These are phyloP conservation scores for Coregonus suidteri DNA, from an alignment of 2,797 vertebrate genomes.

Conservation along the genomic window DNA sequence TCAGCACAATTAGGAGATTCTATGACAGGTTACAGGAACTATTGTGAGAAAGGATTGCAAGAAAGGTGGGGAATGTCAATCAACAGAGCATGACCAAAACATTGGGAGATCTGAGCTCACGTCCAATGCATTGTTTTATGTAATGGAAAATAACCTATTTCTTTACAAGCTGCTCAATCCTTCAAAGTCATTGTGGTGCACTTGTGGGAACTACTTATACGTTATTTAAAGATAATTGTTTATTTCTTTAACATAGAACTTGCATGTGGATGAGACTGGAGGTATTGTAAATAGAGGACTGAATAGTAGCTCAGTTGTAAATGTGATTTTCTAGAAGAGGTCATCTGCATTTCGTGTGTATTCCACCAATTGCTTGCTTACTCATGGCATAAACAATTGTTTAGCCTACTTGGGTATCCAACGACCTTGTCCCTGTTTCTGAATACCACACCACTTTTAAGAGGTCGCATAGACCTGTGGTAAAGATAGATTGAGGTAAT, in stretches of 20 bases:
- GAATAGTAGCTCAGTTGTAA: not conserved
- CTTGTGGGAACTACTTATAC: not conserved
- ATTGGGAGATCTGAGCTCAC: not conserved
- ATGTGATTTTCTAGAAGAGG: not conserved
- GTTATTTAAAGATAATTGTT: not conserved
- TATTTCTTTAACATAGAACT: not conserved
- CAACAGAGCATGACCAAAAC: not conserved
- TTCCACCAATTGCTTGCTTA: not conserved
- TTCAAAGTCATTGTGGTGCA: not conserved
- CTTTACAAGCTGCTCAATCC: constrained; percentile 9
- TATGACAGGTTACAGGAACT: not conserved
- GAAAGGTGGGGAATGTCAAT: not conserved
- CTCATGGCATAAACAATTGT: not conserved
- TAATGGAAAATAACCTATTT: not conserved
- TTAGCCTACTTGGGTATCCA: not conserved
- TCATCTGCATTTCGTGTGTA: not conserved
- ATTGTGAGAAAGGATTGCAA: not conserved
- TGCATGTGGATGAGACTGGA: not conserved
- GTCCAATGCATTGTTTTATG: not conserved
- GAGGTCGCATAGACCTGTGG: not conserved
- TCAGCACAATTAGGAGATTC: not conserved
- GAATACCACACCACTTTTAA: not conserved
- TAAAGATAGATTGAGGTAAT: not conserved
- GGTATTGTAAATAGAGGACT: not conserved
- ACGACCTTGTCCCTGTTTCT: constrained; percentile 1